These are phyloP conservation scores for Herminia tarsipennalis DNA, from an alignment of 2,888 invertebrate species.

Conservation along the genomic window DNA sequence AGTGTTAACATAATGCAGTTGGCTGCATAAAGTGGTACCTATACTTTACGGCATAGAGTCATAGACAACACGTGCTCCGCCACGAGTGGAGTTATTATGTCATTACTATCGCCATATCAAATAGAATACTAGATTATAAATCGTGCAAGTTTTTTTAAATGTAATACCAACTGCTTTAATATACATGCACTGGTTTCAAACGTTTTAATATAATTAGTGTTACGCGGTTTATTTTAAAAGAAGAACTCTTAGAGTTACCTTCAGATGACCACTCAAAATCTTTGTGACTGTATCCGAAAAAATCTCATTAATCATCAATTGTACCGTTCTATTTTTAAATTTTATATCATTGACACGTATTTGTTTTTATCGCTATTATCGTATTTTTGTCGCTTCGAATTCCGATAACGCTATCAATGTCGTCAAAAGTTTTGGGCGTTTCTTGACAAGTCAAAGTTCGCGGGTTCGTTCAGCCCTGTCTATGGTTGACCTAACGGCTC, in stretches of 20 bases:
- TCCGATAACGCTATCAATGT: conserved; percentile 7
- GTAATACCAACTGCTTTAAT: no score
- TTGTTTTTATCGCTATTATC: conserved; percentile 15
- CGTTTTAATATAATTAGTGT: no score
- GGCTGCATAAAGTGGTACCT: conserved; percentile 10
- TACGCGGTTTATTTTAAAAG: no score
- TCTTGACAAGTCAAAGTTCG: conserved; percentile 32
- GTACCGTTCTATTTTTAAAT: conserved; percentile 9
- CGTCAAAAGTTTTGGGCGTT: background rate
- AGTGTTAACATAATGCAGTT: conserved; percentile 35
- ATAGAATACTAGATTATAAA: conserved; percentile 12
- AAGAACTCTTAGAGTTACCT: no score
- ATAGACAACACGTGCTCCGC: conserved; percentile 28
- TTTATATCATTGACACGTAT: conserved; percentile 11
- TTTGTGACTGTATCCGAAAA: no score
- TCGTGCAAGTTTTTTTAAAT: background rate
- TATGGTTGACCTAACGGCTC: conserved; percentile 50
- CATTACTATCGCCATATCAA: conserved; percentile 30
- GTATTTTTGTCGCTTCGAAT: conserved; percentile 26
- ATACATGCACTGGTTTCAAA: no score
- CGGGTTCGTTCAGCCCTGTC: conserved; percentile 22
- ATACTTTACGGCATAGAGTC: conserved; percentile 29
- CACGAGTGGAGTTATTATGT: conserved; percentile 38
- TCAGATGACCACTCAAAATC: no score
- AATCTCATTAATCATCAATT: conserved; percentile 2